Conservation (phyloP, 2,888 invertebrate species). For the Apomyelois bistriatella region DNA sequence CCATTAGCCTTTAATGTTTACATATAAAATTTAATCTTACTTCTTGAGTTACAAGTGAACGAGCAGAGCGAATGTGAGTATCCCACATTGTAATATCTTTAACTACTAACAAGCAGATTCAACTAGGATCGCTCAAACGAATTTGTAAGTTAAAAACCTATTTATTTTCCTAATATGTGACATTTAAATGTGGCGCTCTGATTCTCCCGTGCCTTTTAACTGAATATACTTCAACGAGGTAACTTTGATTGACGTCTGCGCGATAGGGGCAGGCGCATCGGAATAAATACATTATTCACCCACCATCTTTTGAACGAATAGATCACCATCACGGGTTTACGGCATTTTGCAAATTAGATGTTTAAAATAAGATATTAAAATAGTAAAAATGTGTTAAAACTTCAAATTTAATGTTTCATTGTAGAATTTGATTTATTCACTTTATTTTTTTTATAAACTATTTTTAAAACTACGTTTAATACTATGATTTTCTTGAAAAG, state of each 20-base stretch:
- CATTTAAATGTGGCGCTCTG: constrained; percentile 2
- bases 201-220: background rate
- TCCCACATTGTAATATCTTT: background rate
- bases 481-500: too few relatives aligned
- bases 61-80: background rate
- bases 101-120: constrained; percentile 4
- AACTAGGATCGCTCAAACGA: background rate
- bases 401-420: too few relatives aligned
- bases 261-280: background rate
- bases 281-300: constrained; percentile 13
- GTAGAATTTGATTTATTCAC: too few relatives aligned
- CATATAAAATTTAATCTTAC: background rate
- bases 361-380: too few relatives aligned
- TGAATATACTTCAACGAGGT: constrained; percentile 5
- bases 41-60: background rate
- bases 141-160: constrained; percentile 10
- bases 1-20: too few relatives aligned
- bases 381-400: too few relatives aligned
- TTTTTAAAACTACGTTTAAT: too few relatives aligned
- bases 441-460: too few relatives aligned
- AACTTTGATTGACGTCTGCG: constrained; percentile 9
- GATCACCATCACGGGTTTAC: background rate
- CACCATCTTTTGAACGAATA: constrained; percentile 4
- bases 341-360: background rate
- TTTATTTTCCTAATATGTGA: constrained; percentile 9